A percentile compares a stretch with the other conserved stretches of the same genome.
phyloP scores from a whole-genome alignment of 2,888 invertebrate species.

The Yponomeuta plumbellus region DNA sequence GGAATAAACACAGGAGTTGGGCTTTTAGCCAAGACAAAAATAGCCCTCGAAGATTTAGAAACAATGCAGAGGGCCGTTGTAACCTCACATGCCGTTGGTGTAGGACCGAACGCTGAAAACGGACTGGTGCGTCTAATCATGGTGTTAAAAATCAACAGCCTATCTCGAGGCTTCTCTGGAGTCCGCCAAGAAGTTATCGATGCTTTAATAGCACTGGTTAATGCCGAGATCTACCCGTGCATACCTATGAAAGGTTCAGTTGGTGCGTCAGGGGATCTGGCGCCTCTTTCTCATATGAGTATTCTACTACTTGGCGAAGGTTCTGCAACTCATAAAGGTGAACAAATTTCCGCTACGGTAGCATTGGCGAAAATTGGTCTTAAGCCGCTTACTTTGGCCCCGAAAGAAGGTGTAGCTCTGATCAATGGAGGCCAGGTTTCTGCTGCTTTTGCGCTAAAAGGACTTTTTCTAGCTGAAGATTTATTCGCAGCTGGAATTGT shows the following conservation, averaged over 20 bases:
- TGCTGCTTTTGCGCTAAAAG: slow-evolving; percentile 16
- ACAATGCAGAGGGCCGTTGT: slow-evolving; percentile 9
- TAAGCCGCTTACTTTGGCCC: neutral
- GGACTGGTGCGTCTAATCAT: slow-evolving; percentile 8
- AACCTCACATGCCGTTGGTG: slow-evolving; percentile 15
- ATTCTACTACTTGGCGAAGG: slow-evolving; percentile 15
- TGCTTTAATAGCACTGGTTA: slow-evolving; percentile 13
- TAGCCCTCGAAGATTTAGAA: slow-evolving; percentile 10
- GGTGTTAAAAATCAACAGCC: slow-evolving; percentile 15
- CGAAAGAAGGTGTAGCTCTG: slow-evolving; percentile 16
- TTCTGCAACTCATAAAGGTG: slow-evolving; percentile 5
- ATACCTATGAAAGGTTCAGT: slow-evolving; percentile 19
- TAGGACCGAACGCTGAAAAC: slow-evolving; percentile 3
- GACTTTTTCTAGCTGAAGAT: slow-evolving; percentile 9
- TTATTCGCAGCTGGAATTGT: neutral
- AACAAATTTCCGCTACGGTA: neutral
- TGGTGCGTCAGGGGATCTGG: slow-evolving; percentile 18
- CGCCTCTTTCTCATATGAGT: slow-evolving; percentile 17
- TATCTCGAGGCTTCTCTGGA: slow-evolving; percentile 12
- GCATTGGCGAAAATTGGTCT: neutral
- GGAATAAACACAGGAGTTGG: slow-evolving; percentile 9
- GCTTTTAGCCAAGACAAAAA: neutral
- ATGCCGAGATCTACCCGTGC: slow-evolving; percentile 15
- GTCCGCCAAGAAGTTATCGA: slow-evolving; percentile 4
- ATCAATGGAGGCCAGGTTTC: slow-evolving; percentile 18